Evolutionary conservation across 1,140 invertebrate genomes (phyloP), one percentile per base, ranked within the genome.

Genomic region (Drosophila dunni): DNA sequence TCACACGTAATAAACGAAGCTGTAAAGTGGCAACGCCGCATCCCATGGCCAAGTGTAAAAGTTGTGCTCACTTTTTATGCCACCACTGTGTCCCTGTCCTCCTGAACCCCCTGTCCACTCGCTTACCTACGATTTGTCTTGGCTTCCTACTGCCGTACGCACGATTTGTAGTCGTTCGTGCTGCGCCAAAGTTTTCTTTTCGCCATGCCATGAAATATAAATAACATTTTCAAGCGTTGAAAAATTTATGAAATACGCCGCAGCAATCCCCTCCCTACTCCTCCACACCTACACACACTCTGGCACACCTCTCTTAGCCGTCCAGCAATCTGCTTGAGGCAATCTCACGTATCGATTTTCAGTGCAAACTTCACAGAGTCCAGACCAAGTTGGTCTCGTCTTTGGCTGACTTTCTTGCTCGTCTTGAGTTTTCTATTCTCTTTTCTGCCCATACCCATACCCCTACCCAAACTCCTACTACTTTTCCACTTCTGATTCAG

Each of bases 1-100:
- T 89, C 83, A 83, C 83, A 86, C 83, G 84, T 86, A 86, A 86
- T 86, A 86, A 86, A 86, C 84, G 79, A 88, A 88, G 83, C 82
- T 72, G 83, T 86, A 86, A 86, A 88, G 72, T 79, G 82, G 65
- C 79, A 79, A 75, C 56, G 78, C 78, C 78, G 84, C 78, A 11
- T 36, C 20, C 65, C 42, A 11, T 65, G 58, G 58, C 66, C 78
- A 67, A 77, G 67, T 78, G 80, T 76, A 76, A 79, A 86, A 88
- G 67, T 85, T 85, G 77, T 86, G 33, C 75, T 71, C 83, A 63
- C 63, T 82, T 82, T 81, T 60, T 68, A 53, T 73, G 64, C 63
- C 78, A 42, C 53, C 42, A 20, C 6, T 33, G 29, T n/a, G 3
- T 7, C 9, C 34, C 7, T 10, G 15, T 65, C 9, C 29, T 1